A percentile compares a stretch with the other conserved stretches of the same genome.
Evolutionary conservation across 2,888 invertebrate genomes (phyloP).

Genomic region (Candidula unifasciata): DNA sequence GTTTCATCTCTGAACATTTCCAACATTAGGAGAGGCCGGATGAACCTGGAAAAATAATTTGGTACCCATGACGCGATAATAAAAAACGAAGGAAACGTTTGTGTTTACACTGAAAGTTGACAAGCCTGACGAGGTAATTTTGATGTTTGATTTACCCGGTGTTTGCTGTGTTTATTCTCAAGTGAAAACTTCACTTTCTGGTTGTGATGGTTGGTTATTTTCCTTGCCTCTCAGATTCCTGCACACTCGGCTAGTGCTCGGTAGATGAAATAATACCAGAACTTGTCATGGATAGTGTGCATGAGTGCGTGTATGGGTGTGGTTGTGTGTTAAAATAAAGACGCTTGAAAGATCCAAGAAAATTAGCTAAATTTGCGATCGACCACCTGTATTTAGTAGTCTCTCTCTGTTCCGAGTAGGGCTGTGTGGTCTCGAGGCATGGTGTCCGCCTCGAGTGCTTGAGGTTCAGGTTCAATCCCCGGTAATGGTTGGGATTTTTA

Average conservation of each 20-base stretch:
- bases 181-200: slow-evolving; percentile 9
- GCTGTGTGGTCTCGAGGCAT: too few relatives aligned
- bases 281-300: neutral
- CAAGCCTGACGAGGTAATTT: neutral
- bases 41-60: neutral
- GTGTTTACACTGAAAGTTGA: neutral
- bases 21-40: neutral
- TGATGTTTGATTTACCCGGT: slow-evolving; percentile 17
- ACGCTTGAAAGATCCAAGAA: neutral
- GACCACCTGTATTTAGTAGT: too few relatives aligned
- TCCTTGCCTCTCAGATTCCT: neutral
- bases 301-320: too few relatives aligned
- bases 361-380: slow-evolving; percentile 22
- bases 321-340: neutral
- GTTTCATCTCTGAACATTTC: neutral
- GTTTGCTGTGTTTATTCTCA: slow-evolving; percentile 2
- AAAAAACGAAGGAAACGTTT: neutral
- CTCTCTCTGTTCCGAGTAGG: too few relatives aligned
- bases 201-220: neutral
- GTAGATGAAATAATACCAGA: slow-evolving; percentile 10
- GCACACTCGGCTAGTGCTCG: neutral
- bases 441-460: too few relatives aligned
- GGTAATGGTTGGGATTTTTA: too few relatives aligned
- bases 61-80: neutral
- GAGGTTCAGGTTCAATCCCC: too few relatives aligned